Evolutionary conservation across 2,113 vertebrate genomes (phyloP), one percentile per base, ranked within the genome.

Genomic region (Sylvietta virens): DNA sequence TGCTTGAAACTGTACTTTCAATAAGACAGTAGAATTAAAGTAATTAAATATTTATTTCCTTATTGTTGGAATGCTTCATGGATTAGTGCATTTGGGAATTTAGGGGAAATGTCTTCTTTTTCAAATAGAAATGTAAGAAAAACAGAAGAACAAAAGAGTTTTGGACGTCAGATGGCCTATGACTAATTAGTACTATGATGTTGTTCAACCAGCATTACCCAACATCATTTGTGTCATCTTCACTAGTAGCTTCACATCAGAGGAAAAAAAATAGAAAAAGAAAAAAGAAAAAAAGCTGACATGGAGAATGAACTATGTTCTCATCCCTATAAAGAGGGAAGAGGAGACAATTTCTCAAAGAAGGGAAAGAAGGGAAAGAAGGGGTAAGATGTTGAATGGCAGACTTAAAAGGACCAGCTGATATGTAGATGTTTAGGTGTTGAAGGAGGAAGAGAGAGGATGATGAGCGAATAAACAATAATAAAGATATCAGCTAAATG

Each of bases 31-130:
- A 83, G 86, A 94, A 92, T 90, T 88, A 80, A 93, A 90, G 51
- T 73, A 83, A 83, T 93, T 83, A 92, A 92, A 87, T 90, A 88
- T 95, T 93, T 6, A 90, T 90, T 94, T 91, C 62, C 44, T 83
- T 81, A 45, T 88, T 96, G 54, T 77, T 67, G 64, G 51, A 94
- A 88, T 58, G 48, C 56, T 85, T 88, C 42, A 15, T 48, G 71
- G 30, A 66, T 77, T 91, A 82, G 33, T 23, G 13, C 30, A 11
- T 80, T 74, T 77, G 35, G 28, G 74, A 70, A 9, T 72, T 51
- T 85, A 35, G 50, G 53, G 14, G 56, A 65, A 92, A 91, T 37
- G 42, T 85, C 21, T 18, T 71, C 24, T 89, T 66, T 82, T 90
- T 57, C 66, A 91, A 73, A 83, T 65, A 33, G 76, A 94, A 95